These are phyloP conservation scores for Cryptoprocta ferox DNA, from an alignment of 2,797 vertebrate species.

Conservation along the genomic window DNA sequence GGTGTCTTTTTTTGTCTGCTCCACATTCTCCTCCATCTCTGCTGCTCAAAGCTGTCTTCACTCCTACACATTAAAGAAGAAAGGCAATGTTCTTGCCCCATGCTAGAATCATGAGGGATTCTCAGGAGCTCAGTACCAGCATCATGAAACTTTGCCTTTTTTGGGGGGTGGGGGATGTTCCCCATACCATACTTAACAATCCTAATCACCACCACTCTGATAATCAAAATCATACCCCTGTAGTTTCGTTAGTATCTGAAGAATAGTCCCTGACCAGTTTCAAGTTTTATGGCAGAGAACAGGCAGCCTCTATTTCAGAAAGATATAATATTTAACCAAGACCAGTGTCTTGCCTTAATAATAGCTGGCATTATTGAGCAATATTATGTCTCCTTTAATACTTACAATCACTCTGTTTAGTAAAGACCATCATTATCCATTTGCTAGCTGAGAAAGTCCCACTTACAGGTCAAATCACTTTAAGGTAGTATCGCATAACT, in stretches of 20 bases:
- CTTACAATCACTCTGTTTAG: neutral
- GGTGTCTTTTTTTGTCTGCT: neutral
- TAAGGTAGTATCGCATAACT: neutral
- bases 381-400: neutral
- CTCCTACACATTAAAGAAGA: neutral
- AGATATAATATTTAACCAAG: neutral
- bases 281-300: neutral
- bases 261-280: neutral
- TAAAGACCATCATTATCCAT: neutral
- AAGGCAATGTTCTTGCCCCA: neutral
- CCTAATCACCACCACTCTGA: accelerated
- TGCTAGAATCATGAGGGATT: neutral
- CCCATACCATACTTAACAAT: neutral
- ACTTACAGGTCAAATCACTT: neutral
- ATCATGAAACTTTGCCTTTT: neutral
- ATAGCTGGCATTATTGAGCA: neutral
- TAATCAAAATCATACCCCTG: neutral
- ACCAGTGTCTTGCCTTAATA: neutral
- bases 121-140: neutral
- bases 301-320: neutral
- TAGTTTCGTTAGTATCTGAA: neutral
- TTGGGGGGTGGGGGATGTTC: neutral
- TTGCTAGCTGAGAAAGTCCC: neutral
- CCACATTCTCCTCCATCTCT: neutral
- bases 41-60: neutral